These are phyloP conservation scores for Cotesia chilonis DNA, from an alignment of 1,140 invertebrate species.

Conservation along the genomic window DNA sequence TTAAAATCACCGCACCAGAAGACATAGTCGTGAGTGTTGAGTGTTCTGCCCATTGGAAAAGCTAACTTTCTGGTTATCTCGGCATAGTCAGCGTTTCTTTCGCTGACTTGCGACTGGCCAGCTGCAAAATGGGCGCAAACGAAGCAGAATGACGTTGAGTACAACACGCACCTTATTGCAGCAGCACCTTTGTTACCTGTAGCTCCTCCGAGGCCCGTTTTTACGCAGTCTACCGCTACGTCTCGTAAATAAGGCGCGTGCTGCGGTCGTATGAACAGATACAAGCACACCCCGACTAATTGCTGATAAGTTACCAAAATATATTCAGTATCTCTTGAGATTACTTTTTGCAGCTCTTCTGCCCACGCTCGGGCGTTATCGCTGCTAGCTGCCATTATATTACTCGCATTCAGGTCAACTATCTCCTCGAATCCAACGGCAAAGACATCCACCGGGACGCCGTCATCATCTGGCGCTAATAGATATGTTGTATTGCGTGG, in stretches of 20 bases:
- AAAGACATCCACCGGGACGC: constrained; percentile 87
- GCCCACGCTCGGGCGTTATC: constrained; percentile 97
- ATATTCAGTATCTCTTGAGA: constrained; percentile 89
- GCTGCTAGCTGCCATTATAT: constrained; percentile 96
- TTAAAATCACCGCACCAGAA: constrained; percentile 99
- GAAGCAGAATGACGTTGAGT: constrained; percentile 95
- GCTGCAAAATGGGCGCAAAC: constrained; percentile 99
- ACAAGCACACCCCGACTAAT: constrained; percentile 97
- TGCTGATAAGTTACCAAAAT: constrained; percentile 94
- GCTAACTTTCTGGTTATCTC: constrained; percentile 93
- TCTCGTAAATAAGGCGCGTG: constrained; percentile 89
- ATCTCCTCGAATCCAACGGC: constrained; percentile 99
- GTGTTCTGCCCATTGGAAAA: constrained; percentile 91
- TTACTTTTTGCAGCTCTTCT: constrained; percentile 90
- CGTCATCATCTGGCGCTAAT: constrained; percentile 68
- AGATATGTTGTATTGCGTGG: constrained; percentile 65
- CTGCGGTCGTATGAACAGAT: constrained; percentile 90
- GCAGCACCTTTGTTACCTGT: constrained; percentile 97
- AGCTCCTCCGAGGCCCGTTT: constrained; percentile 96
- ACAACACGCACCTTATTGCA: constrained; percentile 89
- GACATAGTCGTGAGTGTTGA: constrained; percentile 96
- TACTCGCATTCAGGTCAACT: constrained; percentile 97
- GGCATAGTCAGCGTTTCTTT: constrained; percentile 95
- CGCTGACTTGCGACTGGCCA: constrained; percentile 94
- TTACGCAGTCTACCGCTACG: constrained; percentile 93